phyloP scores from a whole-genome alignment of 2,888 invertebrate species.

The Agrotis exclamationis region DNA sequence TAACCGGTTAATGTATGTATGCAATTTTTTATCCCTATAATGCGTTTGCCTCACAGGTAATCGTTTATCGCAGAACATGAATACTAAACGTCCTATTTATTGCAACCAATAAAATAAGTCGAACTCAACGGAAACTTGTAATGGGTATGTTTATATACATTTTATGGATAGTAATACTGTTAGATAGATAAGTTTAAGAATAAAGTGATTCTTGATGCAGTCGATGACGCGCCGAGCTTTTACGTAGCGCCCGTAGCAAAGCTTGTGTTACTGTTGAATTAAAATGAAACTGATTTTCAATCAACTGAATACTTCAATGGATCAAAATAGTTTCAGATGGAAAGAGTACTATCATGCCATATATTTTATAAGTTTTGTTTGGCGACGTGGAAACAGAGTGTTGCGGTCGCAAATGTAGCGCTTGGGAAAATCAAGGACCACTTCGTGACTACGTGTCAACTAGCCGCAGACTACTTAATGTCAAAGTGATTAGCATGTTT shows the following conservation, averaged over 20 bases:
- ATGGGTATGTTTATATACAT: constrained; percentile 45
- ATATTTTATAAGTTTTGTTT: constrained; percentile 13
- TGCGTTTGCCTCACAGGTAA: constrained; percentile 70
- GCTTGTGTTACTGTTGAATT: constrained; percentile 11
- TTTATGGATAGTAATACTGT: constrained; percentile 43
- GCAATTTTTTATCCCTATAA: constrained; percentile 73
- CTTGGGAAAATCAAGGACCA: constrained; percentile 34
- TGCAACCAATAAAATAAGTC: constrained; percentile 68
- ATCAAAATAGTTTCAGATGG: background rate
- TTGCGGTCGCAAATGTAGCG: constrained; percentile 10
- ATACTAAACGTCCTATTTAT: constrained; percentile 77
- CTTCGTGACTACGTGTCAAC: constrained; percentile 32
- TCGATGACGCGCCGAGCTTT: constrained; percentile 40
- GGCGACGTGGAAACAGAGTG: constrained; percentile 24
- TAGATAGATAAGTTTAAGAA: constrained; percentile 40
- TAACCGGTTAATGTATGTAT: constrained; percentile 72
- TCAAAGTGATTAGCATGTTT: constrained; percentile 49
- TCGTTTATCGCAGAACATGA: constrained; percentile 74
- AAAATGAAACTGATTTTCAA: constrained; percentile 22
- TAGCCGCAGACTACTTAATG: constrained; percentile 32
- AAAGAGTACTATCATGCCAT: constrained; percentile 22
- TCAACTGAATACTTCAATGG: constrained; percentile 15
- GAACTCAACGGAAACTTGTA: constrained; percentile 57
- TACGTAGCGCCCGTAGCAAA: constrained; percentile 48
- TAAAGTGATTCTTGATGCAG: constrained; percentile 37